These are phyloP conservation scores for Fopius arisanus DNA, from an alignment of 1,140 invertebrate species.

Conservation along the genomic window DNA sequence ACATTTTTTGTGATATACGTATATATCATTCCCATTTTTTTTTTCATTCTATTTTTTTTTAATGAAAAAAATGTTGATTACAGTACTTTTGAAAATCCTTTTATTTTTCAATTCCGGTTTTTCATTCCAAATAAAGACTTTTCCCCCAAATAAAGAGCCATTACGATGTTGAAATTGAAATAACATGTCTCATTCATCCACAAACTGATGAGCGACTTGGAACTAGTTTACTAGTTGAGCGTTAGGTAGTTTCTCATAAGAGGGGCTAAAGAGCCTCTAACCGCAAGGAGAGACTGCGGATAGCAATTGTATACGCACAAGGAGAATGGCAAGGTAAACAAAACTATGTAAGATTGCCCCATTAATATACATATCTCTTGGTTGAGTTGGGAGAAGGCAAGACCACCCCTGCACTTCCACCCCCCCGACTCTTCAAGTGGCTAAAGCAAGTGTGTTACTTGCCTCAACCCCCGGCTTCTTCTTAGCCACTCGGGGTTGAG, in stretches of 20 bases:
- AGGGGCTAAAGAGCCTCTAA: conserved; percentile 20
- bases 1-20: too few relatives aligned
- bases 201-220: not conserved
- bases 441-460: conserved; percentile 9
- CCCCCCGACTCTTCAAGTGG: not conserved
- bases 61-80: too few relatives aligned
- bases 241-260: conserved; percentile 35
- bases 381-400: conserved; percentile 51
- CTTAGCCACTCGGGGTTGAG: not conserved
- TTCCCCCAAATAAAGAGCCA: too few relatives aligned
- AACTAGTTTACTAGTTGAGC: conserved; percentile 6
- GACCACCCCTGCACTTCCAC: conserved; percentile 25
- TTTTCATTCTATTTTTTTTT: too few relatives aligned
- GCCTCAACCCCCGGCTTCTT: not conserved
- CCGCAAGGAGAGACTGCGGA: conserved; percentile 42
- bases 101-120: too few relatives aligned
- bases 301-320: conserved; percentile 65
- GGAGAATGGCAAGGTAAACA: conserved; percentile 67
- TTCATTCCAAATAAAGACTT: too few relatives aligned
- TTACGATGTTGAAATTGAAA: not conserved
- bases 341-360: conserved; percentile 68
- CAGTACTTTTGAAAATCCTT: too few relatives aligned
- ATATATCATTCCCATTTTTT: too few relatives aligned
- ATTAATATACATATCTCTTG: conserved; percentile 68
- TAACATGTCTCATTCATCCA: not conserved